These are phyloP conservation scores for Macrostomum lignano DNA, from an alignment of 1,140 invertebrate genomes.

Conservation along the genomic window DNA sequence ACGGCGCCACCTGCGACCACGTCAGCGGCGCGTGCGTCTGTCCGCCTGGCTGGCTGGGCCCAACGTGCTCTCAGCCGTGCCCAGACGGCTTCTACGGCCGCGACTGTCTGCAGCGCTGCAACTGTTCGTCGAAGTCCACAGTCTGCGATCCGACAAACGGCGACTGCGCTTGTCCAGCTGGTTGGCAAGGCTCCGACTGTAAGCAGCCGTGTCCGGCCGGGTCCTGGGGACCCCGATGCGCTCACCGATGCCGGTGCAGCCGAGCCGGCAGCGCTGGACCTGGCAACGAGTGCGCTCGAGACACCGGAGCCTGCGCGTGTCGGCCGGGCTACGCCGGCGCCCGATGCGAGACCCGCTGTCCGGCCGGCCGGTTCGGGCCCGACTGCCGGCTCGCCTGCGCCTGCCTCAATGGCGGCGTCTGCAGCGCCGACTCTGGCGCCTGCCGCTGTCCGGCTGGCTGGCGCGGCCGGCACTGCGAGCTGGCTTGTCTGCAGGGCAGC, in stretches of 20 bases:
- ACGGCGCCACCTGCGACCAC: slow-evolving; percentile 40
- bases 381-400: slow-evolving; percentile 27
- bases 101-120: slow-evolving; percentile 43
- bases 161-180: slow-evolving; percentile 47
- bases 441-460: slow-evolving; percentile 50
- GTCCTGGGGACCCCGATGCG: not conserved
- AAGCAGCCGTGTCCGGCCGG: slow-evolving; percentile 32
- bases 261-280: not conserved
- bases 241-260: no score
- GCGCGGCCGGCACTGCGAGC: slow-evolving; percentile 26
- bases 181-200: slow-evolving; percentile 49
- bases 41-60: slow-evolving; percentile 37
- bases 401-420: slow-evolving; percentile 24
- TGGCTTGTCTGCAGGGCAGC: no score
- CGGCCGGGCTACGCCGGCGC: slow-evolving; percentile 3
- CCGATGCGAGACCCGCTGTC: slow-evolving; percentile 7
- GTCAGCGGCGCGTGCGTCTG: slow-evolving; percentile 56
- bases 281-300: not conserved
- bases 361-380: slow-evolving; percentile 5
- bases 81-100: slow-evolving; percentile 46
- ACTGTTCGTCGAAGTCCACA: slow-evolving; percentile 22
- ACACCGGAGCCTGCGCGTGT: not conserved
- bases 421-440: slow-evolving; percentile 31
- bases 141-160: slow-evolving; percentile 51
- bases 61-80: slow-evolving; percentile 32